Evolutionary conservation across 2,113 vertebrate genomes (phyloP), one percentile per base, ranked within the genome.

Genomic region (Nothobranchius kuhntae): DNA sequence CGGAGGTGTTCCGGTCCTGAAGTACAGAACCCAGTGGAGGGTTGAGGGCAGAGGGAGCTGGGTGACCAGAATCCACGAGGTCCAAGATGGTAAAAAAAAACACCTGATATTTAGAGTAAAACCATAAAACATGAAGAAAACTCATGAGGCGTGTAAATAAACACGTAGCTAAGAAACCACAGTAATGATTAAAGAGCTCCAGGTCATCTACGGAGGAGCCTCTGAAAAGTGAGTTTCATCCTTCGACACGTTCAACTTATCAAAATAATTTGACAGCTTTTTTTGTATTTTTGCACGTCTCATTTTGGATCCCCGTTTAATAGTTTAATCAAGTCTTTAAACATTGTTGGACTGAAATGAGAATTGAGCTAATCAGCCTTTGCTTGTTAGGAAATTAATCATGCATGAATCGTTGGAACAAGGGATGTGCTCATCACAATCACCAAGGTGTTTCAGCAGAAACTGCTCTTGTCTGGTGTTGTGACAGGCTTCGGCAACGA

Each of bases 1-100:
- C 0, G 98, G 97, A 0, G 98, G 98, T 0, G 97, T 99, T 61
- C 95, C 96, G 52, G 93, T 99, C 66, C 94, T 98, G 75, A 94
- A 86, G 50, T 99, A 98, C 91, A 94, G 89, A 81, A 96, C 92
- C 0, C 93, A 97, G 66, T 99, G 97, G 97, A 95, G 87, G 77
- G 80, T 77, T 0, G 63, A 91, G 71, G 92, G 92, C 1, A 90
- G 92, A 55, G 93, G 88, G 11, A 90, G 86, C 24, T 98, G 97
- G 97, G 75, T 87, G 17, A 89, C 91, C 1, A 86, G 52, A 61
- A 77, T 94, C 80, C 96, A 93, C 1, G 93, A 96, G 54, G 92
- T 93, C 69, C 92, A 91, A 77, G 94, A 97, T 81, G 96, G 97
- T 98, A 87, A 76, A 94, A 62, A 36, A 21, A n/a, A n/a, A n/a